Conservation (phyloP, 35 echinoderm and acorn worm genomes). For the Ptychodera flava region DNA sequence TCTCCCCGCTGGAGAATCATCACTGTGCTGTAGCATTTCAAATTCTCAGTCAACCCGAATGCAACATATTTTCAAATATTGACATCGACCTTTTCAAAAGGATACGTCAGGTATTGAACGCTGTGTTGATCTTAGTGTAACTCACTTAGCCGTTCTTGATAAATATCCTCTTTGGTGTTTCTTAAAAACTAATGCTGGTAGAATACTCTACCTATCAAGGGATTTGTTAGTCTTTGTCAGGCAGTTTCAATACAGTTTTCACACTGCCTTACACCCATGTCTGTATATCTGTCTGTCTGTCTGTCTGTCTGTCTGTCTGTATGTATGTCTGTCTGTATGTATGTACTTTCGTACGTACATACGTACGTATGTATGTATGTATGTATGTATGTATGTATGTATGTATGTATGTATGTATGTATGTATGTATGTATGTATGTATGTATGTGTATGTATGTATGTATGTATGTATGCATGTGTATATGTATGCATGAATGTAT, state of each 20-base stretch:
- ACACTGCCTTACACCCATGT: too few relatives aligned
- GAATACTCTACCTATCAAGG: too few relatives aligned
- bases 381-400: not conserved
- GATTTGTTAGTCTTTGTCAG: too few relatives aligned
- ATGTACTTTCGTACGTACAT: not conserved
- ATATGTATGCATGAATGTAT: not conserved
- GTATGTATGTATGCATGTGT: not conserved
- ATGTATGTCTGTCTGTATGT: too few relatives aligned
- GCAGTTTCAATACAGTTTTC: too few relatives aligned
- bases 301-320: too few relatives aligned
- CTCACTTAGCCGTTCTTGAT: too few relatives aligned
- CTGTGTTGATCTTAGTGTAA: too few relatives aligned
- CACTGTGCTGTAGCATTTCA: constrained; percentile 93
- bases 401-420: not conserved
- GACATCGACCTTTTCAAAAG: constrained; percentile 40
- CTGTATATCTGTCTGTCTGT: too few relatives aligned
- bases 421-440: constrained; percentile 2
- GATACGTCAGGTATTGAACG: constrained; percentile 69
- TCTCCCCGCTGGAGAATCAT: constrained; percentile 82
- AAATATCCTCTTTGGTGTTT: too few relatives aligned
- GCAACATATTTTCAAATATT: constrained; percentile 75
- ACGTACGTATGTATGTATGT: not conserved
- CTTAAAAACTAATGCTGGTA: too few relatives aligned
- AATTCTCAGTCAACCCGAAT: constrained; percentile 91
- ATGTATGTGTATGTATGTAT: not conserved